Evolutionary conservation across 2,113 vertebrate species (phyloP), one percentile per base, ranked within the genome.

Genomic region (Balaeniceps rex): DNA sequence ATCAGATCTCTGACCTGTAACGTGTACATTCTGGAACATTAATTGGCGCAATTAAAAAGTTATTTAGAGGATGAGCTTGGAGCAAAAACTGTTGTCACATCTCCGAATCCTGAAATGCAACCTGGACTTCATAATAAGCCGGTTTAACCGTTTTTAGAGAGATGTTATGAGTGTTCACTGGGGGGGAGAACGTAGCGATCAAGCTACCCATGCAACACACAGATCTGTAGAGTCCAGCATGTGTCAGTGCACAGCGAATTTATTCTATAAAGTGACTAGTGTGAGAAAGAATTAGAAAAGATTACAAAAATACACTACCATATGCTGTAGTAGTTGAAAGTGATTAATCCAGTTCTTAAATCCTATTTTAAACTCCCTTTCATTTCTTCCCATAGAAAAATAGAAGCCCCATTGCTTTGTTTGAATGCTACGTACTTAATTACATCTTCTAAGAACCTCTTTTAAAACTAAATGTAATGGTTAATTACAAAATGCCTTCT

Each of bases 401-500:
- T 90, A 94, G 96, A 95, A 94, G 82, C 69, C 91, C 63, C 88
- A 58, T 95, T 36, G 55, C 94, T 98, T 98, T 96, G 77, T 95
- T 97, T 96, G 93, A 94, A 93, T 79, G 93, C 91, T 97, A 68
- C 81, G 83, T 86, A 95, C 89, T 96, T 98, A 98, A 98, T 98
- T 97, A 95, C 92, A 97, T 97, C 95, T 98, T 98, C 94, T 97
- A 94, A 96, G 94, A 97, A 98, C 97, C 81, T 95, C 76, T 94
- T 96, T 96, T 94, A 97, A 96, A 98, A 97, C 85, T 96, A 97
- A 97, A 98, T 97, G 95, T 86, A 96, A 97, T 97, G 97, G 97
- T 98, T 96, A 98, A 98, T 98, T 98, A 98, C 89, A 94, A 96
- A 98, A 91, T 91, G 82, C 88, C 97, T 97, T 96, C 96, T 95